phyloP scores from a whole-genome alignment of 2,797 vertebrate species.

The Diglossa cyanea region DNA sequence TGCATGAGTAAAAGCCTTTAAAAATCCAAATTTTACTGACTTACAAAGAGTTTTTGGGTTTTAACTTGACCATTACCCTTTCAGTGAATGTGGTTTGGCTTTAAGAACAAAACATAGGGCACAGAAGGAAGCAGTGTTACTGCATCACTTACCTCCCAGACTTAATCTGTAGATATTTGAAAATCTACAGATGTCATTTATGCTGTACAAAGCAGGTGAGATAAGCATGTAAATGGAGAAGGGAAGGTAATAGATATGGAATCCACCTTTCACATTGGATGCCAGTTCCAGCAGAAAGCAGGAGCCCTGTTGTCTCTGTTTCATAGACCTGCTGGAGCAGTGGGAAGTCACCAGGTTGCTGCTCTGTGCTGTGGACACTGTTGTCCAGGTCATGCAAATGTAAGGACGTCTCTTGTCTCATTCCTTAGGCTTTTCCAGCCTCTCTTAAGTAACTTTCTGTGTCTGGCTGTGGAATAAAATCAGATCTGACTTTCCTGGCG shows the following conservation, averaged over 20 bases:
- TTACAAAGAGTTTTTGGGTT: neutral
- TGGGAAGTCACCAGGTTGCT: neutral
- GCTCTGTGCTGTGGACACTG: neutral
- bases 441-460: neutral
- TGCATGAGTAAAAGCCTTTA: neutral
- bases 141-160: rapidly evolving
- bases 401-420: neutral
- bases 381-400: rapidly evolving
- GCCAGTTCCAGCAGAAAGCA: neutral
- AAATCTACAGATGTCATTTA: neutral
- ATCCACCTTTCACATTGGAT: neutral
- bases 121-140: neutral
- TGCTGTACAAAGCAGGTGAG: neutral
- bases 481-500: neutral
- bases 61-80: neutral
- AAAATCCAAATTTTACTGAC: neutral
- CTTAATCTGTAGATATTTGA: neutral
- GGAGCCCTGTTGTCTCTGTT: rapidly evolving
- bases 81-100: neutral
- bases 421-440: neutral
- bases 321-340: rapidly evolving
- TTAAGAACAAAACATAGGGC: neutral
- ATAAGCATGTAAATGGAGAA: neutral
- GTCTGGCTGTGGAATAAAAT: neutral
- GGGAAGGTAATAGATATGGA: neutral